These are phyloP conservation scores for Tupaia tana DNA, from an alignment of 2,113 vertebrate genomes.

Conservation along the genomic window DNA sequence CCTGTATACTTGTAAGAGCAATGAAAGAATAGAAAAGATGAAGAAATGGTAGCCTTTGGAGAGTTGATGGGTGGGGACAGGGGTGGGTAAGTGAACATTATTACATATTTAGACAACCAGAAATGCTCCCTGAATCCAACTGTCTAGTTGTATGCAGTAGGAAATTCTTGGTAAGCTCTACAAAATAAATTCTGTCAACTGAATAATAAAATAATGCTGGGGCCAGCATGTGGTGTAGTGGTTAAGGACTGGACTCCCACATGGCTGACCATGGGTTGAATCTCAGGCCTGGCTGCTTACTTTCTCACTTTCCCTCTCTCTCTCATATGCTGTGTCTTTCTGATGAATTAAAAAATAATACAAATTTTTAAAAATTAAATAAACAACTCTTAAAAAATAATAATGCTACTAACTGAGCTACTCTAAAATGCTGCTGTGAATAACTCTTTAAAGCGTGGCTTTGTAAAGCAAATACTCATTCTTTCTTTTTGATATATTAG, in stretches of 20 bases:
- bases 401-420: background rate
- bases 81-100: background rate
- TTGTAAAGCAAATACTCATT: constrained; percentile 7
- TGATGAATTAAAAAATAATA: too few species aligned
- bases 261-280: too few species aligned
- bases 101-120: constrained; percentile 33
- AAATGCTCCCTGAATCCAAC: constrained; percentile 51
- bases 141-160: background rate
- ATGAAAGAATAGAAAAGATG: background rate
- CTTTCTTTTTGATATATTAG: constrained; percentile 25
- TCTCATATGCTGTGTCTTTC: too few species aligned
- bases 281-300: too few species aligned
- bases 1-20: background rate
- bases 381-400: too few species aligned
- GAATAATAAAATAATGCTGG: background rate
- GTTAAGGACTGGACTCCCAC: too few species aligned
- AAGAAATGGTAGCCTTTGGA: background rate
- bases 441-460: constrained; percentile 17
- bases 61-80: background rate
- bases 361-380: too few species aligned
- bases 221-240: too few species aligned
- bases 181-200: constrained; percentile 50
- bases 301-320: too few species aligned
- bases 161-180: constrained; percentile 32
- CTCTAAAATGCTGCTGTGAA: constrained; percentile 23